Evolutionary conservation across 2,113 vertebrate species (phyloP), one percentile per base, ranked within the genome.

Genomic region (Pseudorhombus dupliciocellatus): DNA sequence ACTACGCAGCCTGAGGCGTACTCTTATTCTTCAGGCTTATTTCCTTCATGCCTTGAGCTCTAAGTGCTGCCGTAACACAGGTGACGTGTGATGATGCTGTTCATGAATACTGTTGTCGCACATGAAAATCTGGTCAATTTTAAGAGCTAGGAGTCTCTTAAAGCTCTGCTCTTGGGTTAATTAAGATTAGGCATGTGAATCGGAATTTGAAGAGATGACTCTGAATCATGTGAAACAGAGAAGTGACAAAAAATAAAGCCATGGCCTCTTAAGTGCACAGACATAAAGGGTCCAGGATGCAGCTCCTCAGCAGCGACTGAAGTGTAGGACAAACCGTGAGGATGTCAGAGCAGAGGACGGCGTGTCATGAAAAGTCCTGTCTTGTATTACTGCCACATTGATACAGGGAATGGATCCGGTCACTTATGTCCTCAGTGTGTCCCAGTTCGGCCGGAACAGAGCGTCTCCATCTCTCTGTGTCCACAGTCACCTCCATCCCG

Each of bases 401-500:
- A 86, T 72, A 69, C 57, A 26, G 69, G 54, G 44, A 81, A 53
- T 7, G 50, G 81, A 84, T 86, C 77, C 46, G 76, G 46, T 76
- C 81, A 64, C 78, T 77, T 60, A 14, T 73, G 81, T 73, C 70
- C 79, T 77, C 71, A 15, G 25, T 40, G 75, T 81, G 73, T 78
- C 77, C 62, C 55, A 20, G 70, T 21, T 67, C 67, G 70, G 64
- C 48, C 26, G 67, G 73, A 75, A 86, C 77, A 84, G 70, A 66
- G 55, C 10, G 72, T 76, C 75, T 78, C 68, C 48, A 15, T 77
- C 52, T 31, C 25, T 24, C 40, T 77, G n/a, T 24, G 69, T 64
- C 66, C 37, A 26, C 71, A 31, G 84, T 91, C 85, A 91, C 87
- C 88, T 88, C 79, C 66, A 81, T 44, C 66, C 79, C 78, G 30